Evolutionary conservation across 2,797 vertebrate genomes (phyloP).

Genomic region (Pteropus rufus): DNA sequence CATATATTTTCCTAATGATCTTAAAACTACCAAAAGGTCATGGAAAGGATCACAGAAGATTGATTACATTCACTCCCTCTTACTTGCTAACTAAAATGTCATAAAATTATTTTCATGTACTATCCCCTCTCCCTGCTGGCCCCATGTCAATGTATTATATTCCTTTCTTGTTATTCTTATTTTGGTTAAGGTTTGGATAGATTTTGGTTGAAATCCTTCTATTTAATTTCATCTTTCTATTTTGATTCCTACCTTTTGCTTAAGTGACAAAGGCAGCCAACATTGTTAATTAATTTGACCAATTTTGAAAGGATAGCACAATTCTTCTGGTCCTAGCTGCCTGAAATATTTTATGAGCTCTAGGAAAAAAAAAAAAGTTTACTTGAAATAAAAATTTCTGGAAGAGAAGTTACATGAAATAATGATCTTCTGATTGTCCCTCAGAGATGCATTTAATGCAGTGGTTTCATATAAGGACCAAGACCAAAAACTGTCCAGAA

Average conservation of each 20-base stretch:
- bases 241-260: background rate
- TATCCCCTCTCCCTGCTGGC: background rate
- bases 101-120: background rate
- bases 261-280: background rate
- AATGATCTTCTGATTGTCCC: background rate
- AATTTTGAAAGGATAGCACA: background rate
- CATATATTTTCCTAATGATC: background rate
- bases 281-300: background rate
- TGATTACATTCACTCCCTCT: background rate
- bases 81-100: background rate
- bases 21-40: background rate
- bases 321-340: background rate
- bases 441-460: background rate
- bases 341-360: background rate
- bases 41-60: background rate
- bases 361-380: constrained; percentile 33
- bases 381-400: background rate
- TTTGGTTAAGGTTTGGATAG: background rate
- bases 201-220: background rate
- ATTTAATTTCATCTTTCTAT: background rate
- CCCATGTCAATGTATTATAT: background rate
- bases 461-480: background rate
- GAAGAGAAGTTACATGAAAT: background rate
- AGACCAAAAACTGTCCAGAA: background rate
- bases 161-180: background rate